Evolutionary conservation across 2,113 vertebrate genomes (phyloP).

Genomic region (human): DNA sequence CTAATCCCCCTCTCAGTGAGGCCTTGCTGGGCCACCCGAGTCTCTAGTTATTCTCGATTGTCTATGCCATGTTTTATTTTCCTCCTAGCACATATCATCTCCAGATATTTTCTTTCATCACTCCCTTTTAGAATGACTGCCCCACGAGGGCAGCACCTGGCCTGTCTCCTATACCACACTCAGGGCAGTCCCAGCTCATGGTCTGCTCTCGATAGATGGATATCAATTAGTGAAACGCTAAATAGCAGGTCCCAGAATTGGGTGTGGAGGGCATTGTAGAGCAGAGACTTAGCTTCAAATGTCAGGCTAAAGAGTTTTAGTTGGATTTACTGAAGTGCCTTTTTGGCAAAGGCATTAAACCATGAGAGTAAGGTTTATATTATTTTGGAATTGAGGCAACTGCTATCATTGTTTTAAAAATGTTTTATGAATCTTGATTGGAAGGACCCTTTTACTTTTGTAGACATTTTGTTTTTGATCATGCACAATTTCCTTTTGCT

Average conservation of each 20-base stretch:
- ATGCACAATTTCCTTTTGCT: not conserved
- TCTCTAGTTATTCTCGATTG: accelerated
- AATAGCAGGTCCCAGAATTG: not conserved
- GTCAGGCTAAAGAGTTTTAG: not conserved
- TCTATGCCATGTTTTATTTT: not conserved
- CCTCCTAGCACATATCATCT: not conserved
- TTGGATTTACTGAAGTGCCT: not conserved
- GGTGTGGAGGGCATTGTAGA: not conserved
- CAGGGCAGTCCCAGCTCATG: not conserved
- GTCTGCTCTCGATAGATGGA: not conserved
- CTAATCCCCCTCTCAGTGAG: not conserved
- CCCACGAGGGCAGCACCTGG: not conserved
- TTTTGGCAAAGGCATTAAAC: not conserved
- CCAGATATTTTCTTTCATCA: not conserved
- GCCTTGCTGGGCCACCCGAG: not conserved
- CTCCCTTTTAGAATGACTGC: not conserved
- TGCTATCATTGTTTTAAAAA: not conserved
- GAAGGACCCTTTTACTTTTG: not conserved
- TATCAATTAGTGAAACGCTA: not conserved
- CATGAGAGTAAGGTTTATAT: not conserved
- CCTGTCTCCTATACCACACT: not conserved
- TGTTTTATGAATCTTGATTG: not conserved
- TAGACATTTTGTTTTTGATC: not conserved
- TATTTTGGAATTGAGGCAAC: not conserved
- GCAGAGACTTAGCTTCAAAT: not conserved